Conservation (phyloP, 2,888 invertebrate species). For the Cynaeus angustus region DNA sequence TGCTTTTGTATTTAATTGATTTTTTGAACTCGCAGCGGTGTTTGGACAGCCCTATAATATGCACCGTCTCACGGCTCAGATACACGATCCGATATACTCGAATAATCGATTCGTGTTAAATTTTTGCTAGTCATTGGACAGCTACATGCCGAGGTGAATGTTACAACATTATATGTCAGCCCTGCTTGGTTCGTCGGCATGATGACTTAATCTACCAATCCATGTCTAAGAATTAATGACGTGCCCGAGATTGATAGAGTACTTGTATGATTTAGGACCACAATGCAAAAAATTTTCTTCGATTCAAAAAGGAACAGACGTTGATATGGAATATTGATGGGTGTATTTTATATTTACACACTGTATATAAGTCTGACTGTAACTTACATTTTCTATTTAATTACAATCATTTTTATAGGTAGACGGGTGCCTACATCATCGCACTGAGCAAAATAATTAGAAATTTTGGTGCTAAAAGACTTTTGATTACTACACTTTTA, state of each 20-base stretch:
- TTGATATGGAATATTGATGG: too few species aligned
- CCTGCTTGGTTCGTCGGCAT: slow-evolving; percentile 55
- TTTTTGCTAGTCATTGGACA: slow-evolving; percentile 67
- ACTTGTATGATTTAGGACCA: slow-evolving; percentile 1
- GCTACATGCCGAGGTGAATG: slow-evolving; percentile 63
- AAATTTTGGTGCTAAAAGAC: too few species aligned
- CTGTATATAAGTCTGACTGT: too few species aligned
- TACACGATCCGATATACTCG: slow-evolving; percentile 67
- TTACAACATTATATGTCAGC: slow-evolving; percentile 64
- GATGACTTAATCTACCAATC: slow-evolving; percentile 62
- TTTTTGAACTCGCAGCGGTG: slow-evolving; percentile 64
- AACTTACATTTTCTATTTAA: too few species aligned
- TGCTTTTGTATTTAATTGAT: slow-evolving; percentile 65
- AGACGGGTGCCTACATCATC: too few species aligned
- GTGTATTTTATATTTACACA: too few species aligned
- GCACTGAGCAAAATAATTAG: too few species aligned
- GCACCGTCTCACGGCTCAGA: slow-evolving; percentile 66
- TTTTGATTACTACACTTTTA: too few species aligned
- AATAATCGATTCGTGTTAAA: slow-evolving; percentile 68
- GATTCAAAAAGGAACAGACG: too few species aligned
- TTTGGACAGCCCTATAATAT: slow-evolving; percentile 67
- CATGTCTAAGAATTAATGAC: slow-evolving; percentile 59
- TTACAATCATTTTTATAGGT: too few species aligned
- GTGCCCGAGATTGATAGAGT: slow-evolving; percentile 58
- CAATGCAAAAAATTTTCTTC: background rate